phyloP scores from a whole-genome alignment of 2,113 vertebrate genomes.

The Ifrita kowaldi region DNA sequence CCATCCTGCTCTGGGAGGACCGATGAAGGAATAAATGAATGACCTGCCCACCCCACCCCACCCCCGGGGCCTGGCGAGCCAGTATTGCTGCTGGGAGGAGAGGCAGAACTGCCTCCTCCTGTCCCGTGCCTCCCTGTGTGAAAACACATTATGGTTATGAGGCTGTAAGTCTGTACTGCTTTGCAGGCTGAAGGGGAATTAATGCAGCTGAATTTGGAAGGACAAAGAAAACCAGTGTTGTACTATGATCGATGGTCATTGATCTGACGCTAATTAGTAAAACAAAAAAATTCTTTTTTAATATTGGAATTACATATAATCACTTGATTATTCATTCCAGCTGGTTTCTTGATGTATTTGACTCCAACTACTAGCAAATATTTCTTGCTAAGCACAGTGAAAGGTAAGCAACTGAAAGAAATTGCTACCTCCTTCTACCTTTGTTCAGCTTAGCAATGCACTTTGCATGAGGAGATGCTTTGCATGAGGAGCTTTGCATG shows the following conservation, averaged over 20 bases:
- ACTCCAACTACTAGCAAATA: not conserved
- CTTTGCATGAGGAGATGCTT: constrained; percentile 17
- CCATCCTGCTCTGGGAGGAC: not conserved
- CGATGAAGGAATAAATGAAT: not conserved
- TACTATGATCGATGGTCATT: constrained; percentile 54
- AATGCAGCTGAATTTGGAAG: constrained; percentile 62
- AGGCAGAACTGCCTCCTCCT: not conserved
- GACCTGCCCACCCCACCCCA: not conserved
- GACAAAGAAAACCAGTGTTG: constrained; percentile 65
- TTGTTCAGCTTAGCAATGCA: not conserved
- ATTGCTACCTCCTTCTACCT: not conserved
- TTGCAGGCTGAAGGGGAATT: constrained; percentile 55
- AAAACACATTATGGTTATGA: not conserved
- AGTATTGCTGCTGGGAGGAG: not conserved
- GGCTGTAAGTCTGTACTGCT: not conserved
- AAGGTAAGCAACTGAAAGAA: not conserved
- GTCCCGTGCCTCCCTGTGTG: not conserved
- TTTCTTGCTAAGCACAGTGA: not conserved
- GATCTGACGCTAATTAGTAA: constrained; percentile 62
- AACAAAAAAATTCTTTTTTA: constrained; percentile 26
- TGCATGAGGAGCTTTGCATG: constrained; percentile 29
- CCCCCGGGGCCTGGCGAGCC: not conserved
- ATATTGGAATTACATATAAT: constrained; percentile 58
- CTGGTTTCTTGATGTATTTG: not conserved
- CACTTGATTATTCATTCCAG: constrained; percentile 37